Percentiles rank a stretch among this genome's conserved stretches.
Evolutionary conservation across 2,113 vertebrate species (phyloP).

Genomic region (Prinia subflava): DNA sequence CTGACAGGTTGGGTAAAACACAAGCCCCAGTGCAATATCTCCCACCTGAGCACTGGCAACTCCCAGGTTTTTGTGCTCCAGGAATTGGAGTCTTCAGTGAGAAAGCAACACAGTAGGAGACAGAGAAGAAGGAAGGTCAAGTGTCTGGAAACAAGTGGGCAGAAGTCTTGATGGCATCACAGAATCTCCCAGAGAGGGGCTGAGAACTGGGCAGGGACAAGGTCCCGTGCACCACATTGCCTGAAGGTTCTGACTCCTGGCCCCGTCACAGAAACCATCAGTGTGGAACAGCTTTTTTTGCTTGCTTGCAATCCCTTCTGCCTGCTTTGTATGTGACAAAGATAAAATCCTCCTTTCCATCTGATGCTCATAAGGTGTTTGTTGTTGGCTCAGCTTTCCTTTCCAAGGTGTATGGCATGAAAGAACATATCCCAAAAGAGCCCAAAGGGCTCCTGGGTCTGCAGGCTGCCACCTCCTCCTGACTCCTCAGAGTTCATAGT

Average conservation of each 20-base stretch:
- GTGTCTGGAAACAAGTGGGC: neutral
- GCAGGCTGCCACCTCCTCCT: rapidly evolving
- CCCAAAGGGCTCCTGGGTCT: neutral
- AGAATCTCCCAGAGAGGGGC: neutral
- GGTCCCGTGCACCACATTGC: neutral
- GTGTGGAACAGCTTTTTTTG: neutral
- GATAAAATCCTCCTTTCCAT: neutral
- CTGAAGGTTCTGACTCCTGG: neutral
- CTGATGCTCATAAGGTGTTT: neutral
- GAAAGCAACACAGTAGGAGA: neutral
- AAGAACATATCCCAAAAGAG: neutral
- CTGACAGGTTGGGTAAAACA: neutral
- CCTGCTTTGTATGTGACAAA: neutral
- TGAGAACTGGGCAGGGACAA: neutral
- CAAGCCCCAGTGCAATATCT: neutral
- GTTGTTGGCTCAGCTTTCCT: neutral
- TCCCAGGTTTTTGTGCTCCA: neutral
- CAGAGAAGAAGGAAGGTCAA: neutral
- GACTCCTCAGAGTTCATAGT: neutral
- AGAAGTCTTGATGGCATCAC: neutral
- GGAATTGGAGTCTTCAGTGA: neutral
- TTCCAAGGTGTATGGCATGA: neutral
- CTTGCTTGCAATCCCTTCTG: neutral
- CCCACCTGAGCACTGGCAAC: neutral
- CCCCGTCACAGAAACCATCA: neutral